These are phyloP conservation scores for Polyploca ridens DNA, from an alignment of 2,888 invertebrate species.

Conservation along the genomic window DNA sequence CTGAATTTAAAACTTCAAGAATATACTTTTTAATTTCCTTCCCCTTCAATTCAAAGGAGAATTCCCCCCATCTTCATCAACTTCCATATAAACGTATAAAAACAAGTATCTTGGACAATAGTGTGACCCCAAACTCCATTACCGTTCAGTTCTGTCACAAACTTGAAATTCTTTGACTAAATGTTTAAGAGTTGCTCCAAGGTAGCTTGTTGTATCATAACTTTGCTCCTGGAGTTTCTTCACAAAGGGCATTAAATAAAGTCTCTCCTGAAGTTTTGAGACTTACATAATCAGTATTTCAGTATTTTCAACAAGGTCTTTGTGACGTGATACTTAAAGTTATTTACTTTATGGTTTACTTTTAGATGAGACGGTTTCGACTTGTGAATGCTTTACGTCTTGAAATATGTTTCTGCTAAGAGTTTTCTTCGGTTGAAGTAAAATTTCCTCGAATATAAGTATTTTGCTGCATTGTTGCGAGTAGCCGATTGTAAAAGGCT, in stretches of 20 bases:
- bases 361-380: background rate
- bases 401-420: too few relatives aligned
- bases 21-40: background rate
- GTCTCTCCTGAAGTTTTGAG: background rate
- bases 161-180: slow-evolving; percentile 5
- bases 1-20: too few relatives aligned
- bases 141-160: background rate
- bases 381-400: background rate
- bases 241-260: background rate
- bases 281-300: background rate
- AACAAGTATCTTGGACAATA: background rate
- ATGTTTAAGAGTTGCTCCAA: background rate
- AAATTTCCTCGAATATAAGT: background rate
- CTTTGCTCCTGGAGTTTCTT: background rate
- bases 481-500: background rate
- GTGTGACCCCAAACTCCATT: background rate
- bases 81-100: background rate
- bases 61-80: background rate
- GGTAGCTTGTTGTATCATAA: background rate
- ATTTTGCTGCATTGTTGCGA: background rate
- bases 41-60: background rate
- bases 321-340: background rate
- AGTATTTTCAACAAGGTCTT: background rate
- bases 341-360: background rate
- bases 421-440: background rate